Base-by-base conservation (phyloP, 2,113 vertebrate genomes). In the Lynx canadensis region DNA sequence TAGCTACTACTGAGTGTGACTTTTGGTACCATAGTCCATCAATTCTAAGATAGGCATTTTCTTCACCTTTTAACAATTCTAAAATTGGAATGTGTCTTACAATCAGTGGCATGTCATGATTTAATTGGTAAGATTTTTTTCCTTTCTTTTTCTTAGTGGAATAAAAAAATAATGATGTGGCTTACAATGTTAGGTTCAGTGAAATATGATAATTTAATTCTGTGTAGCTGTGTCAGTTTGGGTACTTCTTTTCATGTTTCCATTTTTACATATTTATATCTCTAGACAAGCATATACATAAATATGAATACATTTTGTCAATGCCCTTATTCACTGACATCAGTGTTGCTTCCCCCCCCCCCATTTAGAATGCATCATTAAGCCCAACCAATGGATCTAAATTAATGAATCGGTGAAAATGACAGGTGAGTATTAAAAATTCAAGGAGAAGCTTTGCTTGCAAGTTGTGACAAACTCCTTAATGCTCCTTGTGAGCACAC, bases 311-410 rank as follows among this genome's bases (percentile, higher is more conserved):
- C 36, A 23, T 66, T 88, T 69, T 23, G 15, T 55, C 21, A 33
- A 5, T 79, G 15, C 36, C 45, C 27, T 38, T 82, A 66, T 18
- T 94, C 52, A 74, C 4, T 91, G 15, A 86, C 13, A 60, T 33
- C 45, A 84, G 19, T 85, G 14, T 71, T 95, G 18, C 36, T 66
- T 68, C n/a, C 33, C 69, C 5, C 14, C 14, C 41, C 5, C 14
- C n/a, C 38, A 86, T 86, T 60, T 96, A 98, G 98, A 97, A 97
- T 74, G 92, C 97, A 63, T 96, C 97, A 0, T 94, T 97, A 91
- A 96, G 93, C 63, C 97, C 97, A 91, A 94, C 31, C 38, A 92
- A 83, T 80, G 97, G 95, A 87, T 91, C 97, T 69, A 96, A 96
- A 38, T 85, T 97, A 91, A 88, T 97, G 98, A 68, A 82, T 92